These are phyloP conservation scores for Protophormia terraenovae DNA, from an alignment of 2,888 invertebrate species.

Conservation along the genomic window DNA sequence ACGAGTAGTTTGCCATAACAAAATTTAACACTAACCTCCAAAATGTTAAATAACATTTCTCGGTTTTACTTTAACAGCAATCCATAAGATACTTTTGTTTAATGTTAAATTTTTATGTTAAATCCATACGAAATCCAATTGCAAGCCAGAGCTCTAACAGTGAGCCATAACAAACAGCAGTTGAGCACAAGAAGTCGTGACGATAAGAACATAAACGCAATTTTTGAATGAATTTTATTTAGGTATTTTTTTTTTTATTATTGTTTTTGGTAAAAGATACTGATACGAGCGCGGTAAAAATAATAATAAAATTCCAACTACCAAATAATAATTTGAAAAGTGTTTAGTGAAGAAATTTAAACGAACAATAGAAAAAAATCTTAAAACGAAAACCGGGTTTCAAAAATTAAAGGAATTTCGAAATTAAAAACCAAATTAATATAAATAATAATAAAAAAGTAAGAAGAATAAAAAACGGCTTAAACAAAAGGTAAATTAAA, in stretches of 20 bases:
- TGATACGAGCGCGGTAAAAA: conserved; percentile 45
- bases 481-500: conserved; percentile 56
- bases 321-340: not conserved
- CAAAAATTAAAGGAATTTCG: not conserved
- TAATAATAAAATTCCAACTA: conserved; percentile 19
- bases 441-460: not conserved
- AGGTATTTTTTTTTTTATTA: not conserved
- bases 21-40: not conserved
- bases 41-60: not conserved
- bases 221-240: not conserved
- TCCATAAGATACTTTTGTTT: not conserved
- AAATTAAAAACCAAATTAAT: conserved; percentile 27
- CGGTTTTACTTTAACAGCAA: conserved; percentile 1
- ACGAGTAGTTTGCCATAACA: not conserved
- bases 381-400: conserved; percentile 19
- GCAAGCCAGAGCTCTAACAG: conserved; percentile 10
- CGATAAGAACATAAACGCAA: conserved; percentile 45
- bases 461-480: not conserved
- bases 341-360: conserved; percentile 3
- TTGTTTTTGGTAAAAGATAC: conserved; percentile 3
- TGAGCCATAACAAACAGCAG: conserved; percentile 48
- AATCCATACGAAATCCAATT: not conserved
- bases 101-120: not conserved
- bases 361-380: not conserved
- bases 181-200: conserved; percentile 57